Evolutionary conservation across 92 coral and sea anemone genomes (phyloP).

Genomic region (Epizoanthus rinbou): DNA sequence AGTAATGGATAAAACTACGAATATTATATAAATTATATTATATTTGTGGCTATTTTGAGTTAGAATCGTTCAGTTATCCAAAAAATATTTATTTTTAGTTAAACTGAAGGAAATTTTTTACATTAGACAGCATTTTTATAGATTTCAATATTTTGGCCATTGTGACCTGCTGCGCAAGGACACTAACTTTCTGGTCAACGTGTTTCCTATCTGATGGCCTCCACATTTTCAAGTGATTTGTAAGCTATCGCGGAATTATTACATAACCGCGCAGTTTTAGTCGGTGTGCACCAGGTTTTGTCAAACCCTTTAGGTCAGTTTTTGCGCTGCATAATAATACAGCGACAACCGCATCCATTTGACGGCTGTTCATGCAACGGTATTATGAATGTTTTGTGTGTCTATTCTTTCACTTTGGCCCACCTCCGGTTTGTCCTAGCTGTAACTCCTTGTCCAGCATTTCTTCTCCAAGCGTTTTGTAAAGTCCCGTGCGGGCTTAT

Average conservation of each 20-base stretch:
- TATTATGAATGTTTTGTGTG: constrained; percentile 12
- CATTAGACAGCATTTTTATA: neutral
- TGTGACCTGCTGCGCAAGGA: no score
- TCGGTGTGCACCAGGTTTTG: neutral
- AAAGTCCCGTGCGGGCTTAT: neutral
- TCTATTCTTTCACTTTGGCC: constrained; percentile 1
- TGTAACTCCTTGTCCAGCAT: constrained; percentile 13
- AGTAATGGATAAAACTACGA: neutral
- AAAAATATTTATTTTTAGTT: neutral
- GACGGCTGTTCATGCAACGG: constrained; percentile 25
- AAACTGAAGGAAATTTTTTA: neutral
- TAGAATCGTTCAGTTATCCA: neutral
- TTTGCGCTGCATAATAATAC: neutral
- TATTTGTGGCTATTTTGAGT: neutral
- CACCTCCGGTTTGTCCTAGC: neutral
- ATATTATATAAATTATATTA: neutral
- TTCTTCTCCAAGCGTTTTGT: neutral
- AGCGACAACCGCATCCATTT: neutral
- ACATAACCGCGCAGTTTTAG: neutral
- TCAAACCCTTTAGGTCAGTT: neutral
- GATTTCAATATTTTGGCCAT: no score
- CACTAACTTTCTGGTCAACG: neutral
- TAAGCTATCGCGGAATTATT: neutral
- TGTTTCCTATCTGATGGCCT: neutral
- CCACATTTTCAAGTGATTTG: neutral